phyloP scores from a whole-genome alignment of 2,113 vertebrate genomes.

The Turdus rufiventris region DNA sequence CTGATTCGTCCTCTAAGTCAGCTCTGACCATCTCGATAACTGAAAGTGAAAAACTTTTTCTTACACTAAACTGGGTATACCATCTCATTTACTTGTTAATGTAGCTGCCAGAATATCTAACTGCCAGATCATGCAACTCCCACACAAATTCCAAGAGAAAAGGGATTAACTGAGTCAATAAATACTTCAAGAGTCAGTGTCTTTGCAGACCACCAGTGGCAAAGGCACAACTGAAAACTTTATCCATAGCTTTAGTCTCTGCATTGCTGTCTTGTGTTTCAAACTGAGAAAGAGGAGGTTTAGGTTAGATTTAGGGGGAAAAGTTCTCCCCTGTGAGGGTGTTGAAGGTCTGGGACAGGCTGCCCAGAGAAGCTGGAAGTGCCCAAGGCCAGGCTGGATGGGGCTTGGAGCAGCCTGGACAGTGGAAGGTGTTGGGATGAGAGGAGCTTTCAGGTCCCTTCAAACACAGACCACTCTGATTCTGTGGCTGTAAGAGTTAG shows the following conservation, averaged over 20 bases:
- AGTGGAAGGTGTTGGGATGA: not conserved
- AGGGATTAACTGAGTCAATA: not conserved
- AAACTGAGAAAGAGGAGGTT: not conserved
- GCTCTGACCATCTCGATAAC: not conserved
- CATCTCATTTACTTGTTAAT: not conserved
- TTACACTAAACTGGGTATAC: not conserved
- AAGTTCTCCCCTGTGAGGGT: accelerated
- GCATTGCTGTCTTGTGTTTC: not conserved
- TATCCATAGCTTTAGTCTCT: not conserved
- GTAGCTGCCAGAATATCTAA: not conserved
- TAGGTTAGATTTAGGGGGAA: not conserved
- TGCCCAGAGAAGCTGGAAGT: not conserved
- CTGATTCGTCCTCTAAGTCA: not conserved
- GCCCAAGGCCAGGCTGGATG: not conserved
- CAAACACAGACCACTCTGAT: not conserved
- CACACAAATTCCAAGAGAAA: not conserved
- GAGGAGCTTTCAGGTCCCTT: not conserved
- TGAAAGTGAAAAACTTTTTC: not conserved
- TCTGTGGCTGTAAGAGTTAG: not conserved
- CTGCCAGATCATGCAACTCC: not conserved
- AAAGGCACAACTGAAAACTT: not conserved
- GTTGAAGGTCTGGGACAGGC: not conserved
- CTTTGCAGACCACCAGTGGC: not conserved
- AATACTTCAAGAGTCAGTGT: not conserved
- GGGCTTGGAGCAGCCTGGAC: not conserved